These are phyloP conservation scores for Octonoba sinensis DNA, from an alignment of 2,888 invertebrate species.

Conservation along the genomic window DNA sequence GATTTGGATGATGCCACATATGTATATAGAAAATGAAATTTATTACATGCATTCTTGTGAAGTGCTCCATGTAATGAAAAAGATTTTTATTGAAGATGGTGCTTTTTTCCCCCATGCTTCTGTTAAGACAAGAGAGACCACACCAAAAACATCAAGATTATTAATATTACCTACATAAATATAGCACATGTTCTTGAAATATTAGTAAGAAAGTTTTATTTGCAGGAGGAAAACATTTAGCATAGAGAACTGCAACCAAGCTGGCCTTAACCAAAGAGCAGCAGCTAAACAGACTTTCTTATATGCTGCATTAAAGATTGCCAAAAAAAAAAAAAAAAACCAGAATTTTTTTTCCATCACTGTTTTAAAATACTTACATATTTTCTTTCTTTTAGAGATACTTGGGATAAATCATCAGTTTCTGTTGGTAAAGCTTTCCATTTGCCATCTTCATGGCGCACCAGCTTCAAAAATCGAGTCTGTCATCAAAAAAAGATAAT, in stretches of 20 bases:
- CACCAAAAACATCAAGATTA: slow-evolving; percentile 61
- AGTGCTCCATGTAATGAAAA: not conserved
- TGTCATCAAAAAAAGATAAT: slow-evolving; percentile 62
- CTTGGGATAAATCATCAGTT: slow-evolving; percentile 51
- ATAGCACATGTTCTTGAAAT: slow-evolving; percentile 24
- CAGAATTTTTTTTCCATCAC: slow-evolving; percentile 11
- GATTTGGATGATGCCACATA: slow-evolving; percentile 61
- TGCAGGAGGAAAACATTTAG: not conserved
- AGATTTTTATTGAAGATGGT: not conserved
- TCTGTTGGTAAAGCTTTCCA: slow-evolving; percentile 57
- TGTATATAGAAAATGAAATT: slow-evolving; percentile 22
- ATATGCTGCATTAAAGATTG: slow-evolving; percentile 33
- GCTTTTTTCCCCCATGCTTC: slow-evolving; percentile 36
- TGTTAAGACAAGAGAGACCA: slow-evolving; percentile 31
- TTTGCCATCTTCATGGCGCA: slow-evolving; percentile 57
- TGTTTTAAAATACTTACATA: slow-evolving; percentile 46
- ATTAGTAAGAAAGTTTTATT: not conserved
- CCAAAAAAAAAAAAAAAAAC: slow-evolving; percentile 2
- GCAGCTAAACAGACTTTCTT: slow-evolving; percentile 21
- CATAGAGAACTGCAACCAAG: slow-evolving; percentile 1
- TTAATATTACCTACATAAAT: slow-evolving; percentile 11
- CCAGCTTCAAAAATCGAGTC: slow-evolving; percentile 62
- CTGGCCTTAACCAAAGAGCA: slow-evolving; percentile 23
- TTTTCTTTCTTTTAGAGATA: slow-evolving; percentile 40
- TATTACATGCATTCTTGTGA: slow-evolving; percentile 26